Evolutionary conservation across 1,140 invertebrate species (phyloP).

Genomic region (Bradysia coprophila): DNA sequence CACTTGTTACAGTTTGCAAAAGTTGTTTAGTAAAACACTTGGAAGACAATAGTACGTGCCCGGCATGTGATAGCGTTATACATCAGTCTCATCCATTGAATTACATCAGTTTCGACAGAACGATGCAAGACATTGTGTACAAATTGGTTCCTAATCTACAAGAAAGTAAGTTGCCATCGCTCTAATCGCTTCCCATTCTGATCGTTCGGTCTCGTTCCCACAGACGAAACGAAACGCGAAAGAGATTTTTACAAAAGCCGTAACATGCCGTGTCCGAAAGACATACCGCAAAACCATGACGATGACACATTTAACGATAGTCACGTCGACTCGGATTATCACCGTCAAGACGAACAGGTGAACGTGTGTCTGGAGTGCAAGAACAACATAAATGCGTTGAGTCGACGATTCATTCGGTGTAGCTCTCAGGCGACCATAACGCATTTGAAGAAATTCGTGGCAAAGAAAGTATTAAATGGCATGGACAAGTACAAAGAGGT

Average conservation of each 20-base stretch:
- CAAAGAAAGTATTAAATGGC: slow-evolving; percentile 79
- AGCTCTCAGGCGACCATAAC: slow-evolving; percentile 93
- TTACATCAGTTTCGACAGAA: slow-evolving; percentile 93
- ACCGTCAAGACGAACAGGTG: slow-evolving; percentile 89
- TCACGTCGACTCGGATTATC: slow-evolving; percentile 75
- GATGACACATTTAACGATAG: slow-evolving; percentile 26
- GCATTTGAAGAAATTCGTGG: slow-evolving; percentile 94
- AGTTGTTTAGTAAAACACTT: slow-evolving; percentile 94
- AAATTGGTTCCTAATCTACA: slow-evolving; percentile 87
- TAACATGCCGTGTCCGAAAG: slow-evolving; percentile 75
- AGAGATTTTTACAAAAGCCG: slow-evolving; percentile 69
- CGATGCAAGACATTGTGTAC: slow-evolving; percentile 98
- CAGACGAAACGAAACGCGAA: slow-evolving; percentile 75
- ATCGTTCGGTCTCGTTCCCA: slow-evolving; percentile 8
- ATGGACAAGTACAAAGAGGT: slow-evolving; percentile 93
- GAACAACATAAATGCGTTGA: slow-evolving; percentile 67
- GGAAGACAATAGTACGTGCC: slow-evolving; percentile 93
- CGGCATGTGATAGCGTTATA: slow-evolving; percentile 90
- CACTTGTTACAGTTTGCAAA: slow-evolving; percentile 70
- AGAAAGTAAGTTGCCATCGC: slow-evolving; percentile 41
- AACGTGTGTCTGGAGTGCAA: slow-evolving; percentile 81
- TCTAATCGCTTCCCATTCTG: background rate
- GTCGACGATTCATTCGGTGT: slow-evolving; percentile 78
- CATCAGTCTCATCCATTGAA: slow-evolving; percentile 94
- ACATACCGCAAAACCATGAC: slow-evolving; percentile 45